Evolutionary conservation across 2,113 vertebrate species (phyloP).

Genomic region (Pseudopipra pipra): DNA sequence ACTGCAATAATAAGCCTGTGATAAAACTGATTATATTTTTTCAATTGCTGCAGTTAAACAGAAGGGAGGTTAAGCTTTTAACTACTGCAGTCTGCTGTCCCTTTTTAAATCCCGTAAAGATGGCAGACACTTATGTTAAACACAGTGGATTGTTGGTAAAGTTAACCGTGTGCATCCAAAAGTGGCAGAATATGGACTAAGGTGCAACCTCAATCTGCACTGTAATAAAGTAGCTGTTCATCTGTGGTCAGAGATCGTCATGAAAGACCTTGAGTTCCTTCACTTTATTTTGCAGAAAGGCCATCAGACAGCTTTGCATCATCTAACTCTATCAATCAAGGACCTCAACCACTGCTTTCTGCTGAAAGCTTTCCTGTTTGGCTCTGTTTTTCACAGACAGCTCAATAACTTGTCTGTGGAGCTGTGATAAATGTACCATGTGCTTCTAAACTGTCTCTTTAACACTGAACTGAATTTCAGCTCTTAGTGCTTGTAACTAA

Average conservation of each 20-base stretch:
- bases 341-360: constrained; percentile 68
- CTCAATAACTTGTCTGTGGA: constrained; percentile 84
- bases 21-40: neutral
- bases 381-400: constrained; percentile 81
- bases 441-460: constrained; percentile 75
- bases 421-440: constrained; percentile 76
- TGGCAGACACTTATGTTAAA: constrained; percentile 54
- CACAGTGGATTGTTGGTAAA: constrained; percentile 45
- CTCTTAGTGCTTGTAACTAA: constrained; percentile 64
- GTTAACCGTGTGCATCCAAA: constrained; percentile 63
- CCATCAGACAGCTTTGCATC: constrained; percentile 78
- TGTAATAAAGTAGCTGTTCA: constrained; percentile 80
- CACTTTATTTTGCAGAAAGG: constrained; percentile 77
- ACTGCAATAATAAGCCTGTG: neutral
- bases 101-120: constrained; percentile 17
- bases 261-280: constrained; percentile 79
- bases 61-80: neutral
- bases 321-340: constrained; percentile 82
- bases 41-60: neutral
- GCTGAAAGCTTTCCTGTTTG: constrained; percentile 82
- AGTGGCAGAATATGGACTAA: constrained; percentile 64
- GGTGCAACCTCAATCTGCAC: constrained; percentile 68
- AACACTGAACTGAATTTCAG: constrained; percentile 72
- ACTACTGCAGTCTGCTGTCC: neutral
- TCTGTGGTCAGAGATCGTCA: constrained; percentile 78